Evolutionary conservation across 2,113 vertebrate genomes (phyloP).

Genomic region (Phalacrocorax aristotelis): DNA sequence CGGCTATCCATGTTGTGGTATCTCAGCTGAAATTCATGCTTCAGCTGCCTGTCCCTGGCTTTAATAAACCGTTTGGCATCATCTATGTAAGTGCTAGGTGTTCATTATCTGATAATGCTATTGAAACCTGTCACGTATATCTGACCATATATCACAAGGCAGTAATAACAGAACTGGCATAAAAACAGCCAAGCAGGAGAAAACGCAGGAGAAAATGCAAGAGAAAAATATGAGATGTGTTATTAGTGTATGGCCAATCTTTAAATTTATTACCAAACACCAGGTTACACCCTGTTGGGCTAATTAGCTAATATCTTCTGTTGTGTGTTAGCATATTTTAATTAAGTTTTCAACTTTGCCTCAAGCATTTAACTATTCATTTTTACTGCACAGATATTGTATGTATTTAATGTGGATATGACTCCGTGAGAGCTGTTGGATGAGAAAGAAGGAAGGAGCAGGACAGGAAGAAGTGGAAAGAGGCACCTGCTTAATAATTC

Average conservation of each 20-base stretch:
- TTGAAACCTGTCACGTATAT: not conserved
- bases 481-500: not conserved
- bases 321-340: not conserved
- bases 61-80: conserved; percentile 81
- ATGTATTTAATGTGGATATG: not conserved
- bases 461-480: not conserved
- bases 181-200: not conserved
- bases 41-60: conserved; percentile 79
- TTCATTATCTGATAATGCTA: not conserved
- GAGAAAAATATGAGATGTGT: not conserved
- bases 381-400: not conserved
- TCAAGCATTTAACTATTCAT: not conserved
- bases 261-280: not conserved
- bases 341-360: not conserved
- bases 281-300: not conserved
- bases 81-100: conserved; percentile 83
- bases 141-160: not conserved
- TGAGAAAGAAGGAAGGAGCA: not conserved
- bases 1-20: conserved; percentile 90
- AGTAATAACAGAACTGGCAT: not conserved
- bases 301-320: not conserved
- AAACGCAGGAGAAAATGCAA: not conserved
- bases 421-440: not conserved
- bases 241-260: not conserved
- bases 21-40: conserved; percentile 96